These are phyloP conservation scores for Callipepla squamata DNA, from an alignment of 2,113 vertebrate species.

Conservation along the genomic window DNA sequence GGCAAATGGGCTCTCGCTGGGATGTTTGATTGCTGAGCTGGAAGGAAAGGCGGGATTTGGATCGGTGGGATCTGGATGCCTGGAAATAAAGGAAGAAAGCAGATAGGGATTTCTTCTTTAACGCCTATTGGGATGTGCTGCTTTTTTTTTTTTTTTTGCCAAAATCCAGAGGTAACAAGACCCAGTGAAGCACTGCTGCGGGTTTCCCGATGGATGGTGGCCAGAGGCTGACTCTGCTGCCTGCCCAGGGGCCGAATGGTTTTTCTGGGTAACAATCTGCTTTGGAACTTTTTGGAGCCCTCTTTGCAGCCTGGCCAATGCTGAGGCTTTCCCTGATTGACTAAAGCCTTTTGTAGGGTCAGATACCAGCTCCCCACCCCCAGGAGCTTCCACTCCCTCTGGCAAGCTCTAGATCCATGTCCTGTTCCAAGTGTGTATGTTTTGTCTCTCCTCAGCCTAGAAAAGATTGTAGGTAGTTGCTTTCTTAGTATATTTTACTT, in stretches of 20 bases:
- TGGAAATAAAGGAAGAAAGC: rapidly evolving
- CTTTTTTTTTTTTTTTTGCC: neutral
- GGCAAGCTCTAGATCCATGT: neutral
- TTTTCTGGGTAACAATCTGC: neutral
- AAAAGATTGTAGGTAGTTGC: neutral
- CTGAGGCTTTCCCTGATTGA: neutral
- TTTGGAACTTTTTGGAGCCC: neutral
- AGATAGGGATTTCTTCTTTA: neutral
- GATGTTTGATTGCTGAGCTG: neutral
- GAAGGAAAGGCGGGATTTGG: neutral
- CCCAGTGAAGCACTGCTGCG: neutral
- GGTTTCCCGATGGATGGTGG: neutral
- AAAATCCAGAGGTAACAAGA: neutral
- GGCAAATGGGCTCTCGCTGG: neutral
- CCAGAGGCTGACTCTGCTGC: rapidly evolving
- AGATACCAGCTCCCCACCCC: rapidly evolving
- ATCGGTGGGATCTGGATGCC: neutral
- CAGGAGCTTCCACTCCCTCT: rapidly evolving
- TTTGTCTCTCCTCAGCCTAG: neutral
- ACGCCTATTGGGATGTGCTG: neutral
- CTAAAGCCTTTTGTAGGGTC: neutral
- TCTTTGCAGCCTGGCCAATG: neutral
- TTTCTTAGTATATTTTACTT: neutral
- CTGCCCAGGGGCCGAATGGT: neutral
- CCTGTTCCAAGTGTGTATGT: neutral